A percentile compares a stretch with the other conserved stretches of the same genome.
These are phyloP conservation scores for Philopotamus ludificatus DNA, from an alignment of 1,140 invertebrate species.

Conservation along the genomic window DNA sequence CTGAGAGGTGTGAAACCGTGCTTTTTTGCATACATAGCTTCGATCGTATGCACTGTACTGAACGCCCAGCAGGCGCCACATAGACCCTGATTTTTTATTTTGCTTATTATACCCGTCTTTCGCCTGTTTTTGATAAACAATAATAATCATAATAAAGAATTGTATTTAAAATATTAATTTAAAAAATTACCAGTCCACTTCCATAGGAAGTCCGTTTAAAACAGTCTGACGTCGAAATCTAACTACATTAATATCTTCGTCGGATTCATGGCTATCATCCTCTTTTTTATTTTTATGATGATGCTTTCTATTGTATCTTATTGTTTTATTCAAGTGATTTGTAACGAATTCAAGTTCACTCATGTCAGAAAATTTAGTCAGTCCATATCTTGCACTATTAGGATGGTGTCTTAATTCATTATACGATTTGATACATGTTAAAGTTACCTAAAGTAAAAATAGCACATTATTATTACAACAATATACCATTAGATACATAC, in stretches of 20 bases:
- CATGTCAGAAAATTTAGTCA: slow-evolving; percentile 75
- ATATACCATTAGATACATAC: no score
- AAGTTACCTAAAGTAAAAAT: slow-evolving; percentile 55
- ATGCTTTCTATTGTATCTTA: slow-evolving; percentile 8
- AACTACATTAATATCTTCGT: slow-evolving; percentile 34
- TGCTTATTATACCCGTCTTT: slow-evolving; percentile 65
- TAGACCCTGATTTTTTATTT: slow-evolving; percentile 69
- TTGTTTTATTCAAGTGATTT: slow-evolving; percentile 49
- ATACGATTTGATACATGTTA: slow-evolving; percentile 61
- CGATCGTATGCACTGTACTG: slow-evolving; percentile 73
- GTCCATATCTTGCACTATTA: slow-evolving; percentile 66
- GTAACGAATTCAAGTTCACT: slow-evolving; percentile 68
- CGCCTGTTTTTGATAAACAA: slow-evolving; percentile 64
- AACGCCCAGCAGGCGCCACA: slow-evolving; percentile 91
- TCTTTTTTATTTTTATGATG: slow-evolving; percentile 10
- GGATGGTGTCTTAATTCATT: slow-evolving; percentile 57
- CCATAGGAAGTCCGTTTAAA: slow-evolving; percentile 45
- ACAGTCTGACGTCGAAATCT: slow-evolving; percentile 29
- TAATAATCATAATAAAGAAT: background rate
- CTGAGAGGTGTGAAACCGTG: slow-evolving; percentile 65
- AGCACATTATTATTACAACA: no score
- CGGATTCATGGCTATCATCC: slow-evolving; percentile 44
- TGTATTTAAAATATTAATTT: background rate
- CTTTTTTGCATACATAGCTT: slow-evolving; percentile 74
- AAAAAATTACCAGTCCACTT: slow-evolving; percentile 51